Conservation (phyloP, 2,113 vertebrate genomes). For the Phainopepla nitens region DNA sequence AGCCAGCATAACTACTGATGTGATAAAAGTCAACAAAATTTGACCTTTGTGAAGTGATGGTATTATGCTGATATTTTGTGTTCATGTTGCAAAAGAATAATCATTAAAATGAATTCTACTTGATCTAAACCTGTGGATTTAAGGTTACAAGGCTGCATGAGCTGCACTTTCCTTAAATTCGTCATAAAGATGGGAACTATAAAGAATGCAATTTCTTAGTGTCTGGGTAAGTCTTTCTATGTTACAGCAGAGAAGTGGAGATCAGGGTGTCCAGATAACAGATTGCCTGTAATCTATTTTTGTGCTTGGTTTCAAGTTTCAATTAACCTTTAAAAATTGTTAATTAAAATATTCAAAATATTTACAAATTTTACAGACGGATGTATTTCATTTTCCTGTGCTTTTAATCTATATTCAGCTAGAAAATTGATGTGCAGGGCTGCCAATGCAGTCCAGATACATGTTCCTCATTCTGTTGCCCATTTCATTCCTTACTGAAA, state of each 20-base stretch:
- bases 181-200: background rate
- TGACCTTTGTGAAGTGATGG: background rate
- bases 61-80: background rate
- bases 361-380: background rate
- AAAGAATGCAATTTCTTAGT: background rate
- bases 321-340: background rate
- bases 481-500: background rate
- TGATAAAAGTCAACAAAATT: background rate
- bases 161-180: background rate
- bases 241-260: background rate
- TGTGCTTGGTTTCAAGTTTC: background rate
- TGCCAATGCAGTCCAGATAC: background rate
- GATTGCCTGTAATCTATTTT: background rate
- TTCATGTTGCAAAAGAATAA: background rate
- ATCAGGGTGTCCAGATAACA: background rate
- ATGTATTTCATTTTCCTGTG: background rate
- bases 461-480: background rate
- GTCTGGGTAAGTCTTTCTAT: background rate
- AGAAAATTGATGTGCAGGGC: background rate
- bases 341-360: background rate
- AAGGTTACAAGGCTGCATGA: background rate
- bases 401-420: background rate
- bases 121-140: background rate
- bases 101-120: background rate
- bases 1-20: background rate